Conservation (phyloP, 2,797 vertebrate species). For the Mormyrops boulengeri region DNA sequence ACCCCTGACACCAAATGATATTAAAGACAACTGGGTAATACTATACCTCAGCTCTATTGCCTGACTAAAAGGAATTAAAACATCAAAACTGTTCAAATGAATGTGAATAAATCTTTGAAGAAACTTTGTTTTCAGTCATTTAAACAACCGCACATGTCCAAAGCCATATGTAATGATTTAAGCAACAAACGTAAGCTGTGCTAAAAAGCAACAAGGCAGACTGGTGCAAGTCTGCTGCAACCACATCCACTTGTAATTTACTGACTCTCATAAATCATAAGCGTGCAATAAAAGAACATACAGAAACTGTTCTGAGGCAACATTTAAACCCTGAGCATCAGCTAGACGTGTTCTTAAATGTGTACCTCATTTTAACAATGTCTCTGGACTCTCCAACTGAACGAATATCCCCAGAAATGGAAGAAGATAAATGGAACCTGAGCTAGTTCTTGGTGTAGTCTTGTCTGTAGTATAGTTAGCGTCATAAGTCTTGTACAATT, state of each 20-base stretch:
- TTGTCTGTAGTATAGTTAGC: background rate
- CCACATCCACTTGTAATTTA: background rate
- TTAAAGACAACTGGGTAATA: background rate
- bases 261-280: background rate
- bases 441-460: background rate
- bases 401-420: background rate
- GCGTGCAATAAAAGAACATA: background rate
- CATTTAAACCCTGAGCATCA: background rate
- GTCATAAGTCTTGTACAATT: background rate
- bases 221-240: background rate
- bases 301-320: background rate
- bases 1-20: background rate
- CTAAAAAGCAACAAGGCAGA: background rate
- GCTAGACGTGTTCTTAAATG: background rate
- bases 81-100: background rate
- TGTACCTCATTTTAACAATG: background rate
- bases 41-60: background rate
- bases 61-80: background rate
- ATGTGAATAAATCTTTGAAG: background rate
- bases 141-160: background rate
- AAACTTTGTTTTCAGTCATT: background rate
- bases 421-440: background rate
- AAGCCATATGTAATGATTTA: background rate
- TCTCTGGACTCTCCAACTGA: background rate
- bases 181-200: background rate